Evolutionary conservation across 2,888 invertebrate species (phyloP).

Genomic region (Pheosia tremula): DNA sequence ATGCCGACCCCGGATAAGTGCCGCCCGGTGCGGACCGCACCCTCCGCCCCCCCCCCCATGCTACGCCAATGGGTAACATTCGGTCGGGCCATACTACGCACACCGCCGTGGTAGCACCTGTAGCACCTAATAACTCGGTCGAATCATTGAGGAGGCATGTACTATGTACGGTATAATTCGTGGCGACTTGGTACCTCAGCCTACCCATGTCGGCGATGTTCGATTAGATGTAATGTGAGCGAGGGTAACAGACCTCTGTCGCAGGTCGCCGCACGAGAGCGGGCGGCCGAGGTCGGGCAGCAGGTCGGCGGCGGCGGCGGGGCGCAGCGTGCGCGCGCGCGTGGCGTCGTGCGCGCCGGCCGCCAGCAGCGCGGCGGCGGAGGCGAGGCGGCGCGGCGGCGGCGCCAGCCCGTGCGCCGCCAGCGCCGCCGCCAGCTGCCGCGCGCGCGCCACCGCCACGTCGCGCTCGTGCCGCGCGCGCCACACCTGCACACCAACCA

Average conservation of each 20-base stretch:
- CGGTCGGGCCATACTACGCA: too few relatives aligned
- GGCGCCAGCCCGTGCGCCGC: constrained; percentile 93
- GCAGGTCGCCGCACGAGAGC: constrained; percentile 78
- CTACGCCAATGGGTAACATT: too few relatives aligned
- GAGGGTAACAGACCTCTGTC: constrained; percentile 56
- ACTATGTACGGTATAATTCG: too few relatives aligned
- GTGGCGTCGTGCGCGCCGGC: constrained; percentile 83
- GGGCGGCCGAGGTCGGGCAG: constrained; percentile 79
- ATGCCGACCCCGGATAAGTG: too few relatives aligned
- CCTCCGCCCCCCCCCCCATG: too few relatives aligned
- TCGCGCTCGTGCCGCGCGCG: constrained; percentile 96
- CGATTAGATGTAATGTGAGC: too few relatives aligned
- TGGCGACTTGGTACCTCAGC: too few relatives aligned
- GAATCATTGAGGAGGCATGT: too few relatives aligned
- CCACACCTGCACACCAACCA: constrained; percentile 89
- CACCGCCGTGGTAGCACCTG: too few relatives aligned
- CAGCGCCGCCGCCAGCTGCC: constrained; percentile 93
- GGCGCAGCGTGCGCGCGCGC: constrained; percentile 70
- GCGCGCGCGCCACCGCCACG: constrained; percentile 92
- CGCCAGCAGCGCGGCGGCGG: constrained; percentile 85
- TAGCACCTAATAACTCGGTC: too few relatives aligned
- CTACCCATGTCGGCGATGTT: too few relatives aligned
- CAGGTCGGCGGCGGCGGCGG: constrained; percentile 72
- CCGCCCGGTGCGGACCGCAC: too few relatives aligned
- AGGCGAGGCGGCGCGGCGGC: constrained; percentile 87